A percentile compares a stretch with the other conserved stretches of the same genome.
phyloP scores from a whole-genome alignment of 2,113 vertebrate species.

The Rutilus rutilus region DNA sequence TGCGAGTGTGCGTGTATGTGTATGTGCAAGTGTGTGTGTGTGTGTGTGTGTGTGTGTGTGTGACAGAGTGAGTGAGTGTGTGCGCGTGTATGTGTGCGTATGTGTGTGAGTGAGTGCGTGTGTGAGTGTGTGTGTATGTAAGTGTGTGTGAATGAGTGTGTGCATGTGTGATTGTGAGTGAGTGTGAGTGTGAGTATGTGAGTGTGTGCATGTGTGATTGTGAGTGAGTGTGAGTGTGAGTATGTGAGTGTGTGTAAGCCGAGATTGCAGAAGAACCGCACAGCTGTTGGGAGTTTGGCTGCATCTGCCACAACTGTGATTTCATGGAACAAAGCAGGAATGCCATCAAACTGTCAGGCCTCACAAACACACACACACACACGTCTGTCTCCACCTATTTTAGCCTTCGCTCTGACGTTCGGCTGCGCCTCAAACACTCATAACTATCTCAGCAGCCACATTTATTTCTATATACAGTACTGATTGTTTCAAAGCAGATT shows the following conservation, averaged over 20 bases:
- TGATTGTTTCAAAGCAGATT: too few species aligned
- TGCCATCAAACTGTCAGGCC: slow-evolving; percentile 64
- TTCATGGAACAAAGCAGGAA: slow-evolving; percentile 76
- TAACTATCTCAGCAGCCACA: too few species aligned
- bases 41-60: too few species aligned
- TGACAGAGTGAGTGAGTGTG: too few species aligned
- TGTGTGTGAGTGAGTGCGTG: too few species aligned
- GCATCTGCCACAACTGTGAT: slow-evolving; percentile 77
- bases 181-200: slow-evolving; percentile 28
- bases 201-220: slow-evolving; percentile 20
- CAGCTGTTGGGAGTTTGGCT: slow-evolving; percentile 76
- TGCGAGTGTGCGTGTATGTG: accelerated
- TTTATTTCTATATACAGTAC: too few species aligned
- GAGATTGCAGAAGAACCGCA: slow-evolving; percentile 66
- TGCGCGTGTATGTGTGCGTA: accelerated
- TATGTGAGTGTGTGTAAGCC: slow-evolving; percentile 63
- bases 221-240: background rate
- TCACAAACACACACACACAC: slow-evolving; percentile 41
- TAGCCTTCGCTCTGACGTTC: background rate
- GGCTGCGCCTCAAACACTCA: background rate
- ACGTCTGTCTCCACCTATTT: slow-evolving; percentile 66
- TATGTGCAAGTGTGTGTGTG: too few species aligned
- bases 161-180: slow-evolving; percentile 24
- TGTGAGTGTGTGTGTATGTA: background rate
- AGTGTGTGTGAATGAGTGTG: background rate